phyloP scores from a whole-genome alignment of 2,113 vertebrate species.

The Grammomys dolichurus region DNA sequence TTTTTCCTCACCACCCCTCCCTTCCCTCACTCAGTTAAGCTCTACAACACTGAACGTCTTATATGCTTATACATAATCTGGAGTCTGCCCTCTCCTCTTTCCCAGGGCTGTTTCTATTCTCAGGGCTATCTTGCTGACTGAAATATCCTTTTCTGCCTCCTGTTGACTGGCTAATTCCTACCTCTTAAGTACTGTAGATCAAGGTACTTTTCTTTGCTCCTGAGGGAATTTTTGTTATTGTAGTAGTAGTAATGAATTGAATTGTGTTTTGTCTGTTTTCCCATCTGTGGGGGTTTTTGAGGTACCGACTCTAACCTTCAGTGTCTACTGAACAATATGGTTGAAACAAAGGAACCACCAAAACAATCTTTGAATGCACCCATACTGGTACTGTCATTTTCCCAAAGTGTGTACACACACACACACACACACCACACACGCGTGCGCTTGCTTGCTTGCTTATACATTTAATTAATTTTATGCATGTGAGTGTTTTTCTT shows the following conservation, averaged over 20 bases:
- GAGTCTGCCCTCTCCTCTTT: constrained; percentile 44
- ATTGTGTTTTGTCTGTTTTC: constrained; percentile 44
- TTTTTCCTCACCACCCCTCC: background rate
- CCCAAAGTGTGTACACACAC: background rate
- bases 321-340: background rate
- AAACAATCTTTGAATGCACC: constrained; percentile 20
- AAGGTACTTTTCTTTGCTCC: constrained; percentile 35
- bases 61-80: constrained; percentile 73
- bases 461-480: background rate
- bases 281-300: constrained; percentile 23
- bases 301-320: background rate
- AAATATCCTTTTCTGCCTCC: constrained; percentile 64
- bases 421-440: no score
- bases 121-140: constrained; percentile 67
- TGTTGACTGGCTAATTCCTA: constrained; percentile 63
- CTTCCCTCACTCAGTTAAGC: background rate
- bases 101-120: constrained; percentile 73
- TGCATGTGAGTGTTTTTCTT: background rate
- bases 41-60: constrained; percentile 64
- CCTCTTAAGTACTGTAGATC: constrained; percentile 50
- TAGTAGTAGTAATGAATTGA: background rate
- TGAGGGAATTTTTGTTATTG: constrained; percentile 49
- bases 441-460: no score
- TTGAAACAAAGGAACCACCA: constrained; percentile 50
- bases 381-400: constrained; percentile 5